Evolutionary conservation across 2,113 vertebrate genomes (phyloP).

Genomic region (Carettochelys insculpta): DNA sequence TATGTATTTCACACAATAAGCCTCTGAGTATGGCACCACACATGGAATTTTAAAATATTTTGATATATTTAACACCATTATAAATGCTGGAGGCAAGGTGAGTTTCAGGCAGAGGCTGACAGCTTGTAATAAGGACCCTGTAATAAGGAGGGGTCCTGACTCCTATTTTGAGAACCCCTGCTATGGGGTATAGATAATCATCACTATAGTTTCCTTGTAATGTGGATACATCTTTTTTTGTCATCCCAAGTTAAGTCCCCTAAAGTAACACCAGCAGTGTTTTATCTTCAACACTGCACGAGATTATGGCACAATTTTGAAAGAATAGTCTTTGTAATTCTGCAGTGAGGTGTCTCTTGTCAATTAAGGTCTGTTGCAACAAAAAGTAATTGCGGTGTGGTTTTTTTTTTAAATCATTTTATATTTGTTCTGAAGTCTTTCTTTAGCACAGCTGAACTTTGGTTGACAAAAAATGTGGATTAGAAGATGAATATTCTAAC

Average conservation of each 20-base stretch:
- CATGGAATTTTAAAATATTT: no score
- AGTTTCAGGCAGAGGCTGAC: no score
- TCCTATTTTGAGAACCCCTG: no score
- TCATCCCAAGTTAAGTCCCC: background rate
- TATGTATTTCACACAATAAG: no score
- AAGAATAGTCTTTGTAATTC: background rate
- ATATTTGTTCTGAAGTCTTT: background rate
- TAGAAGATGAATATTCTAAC: fast-evolving
- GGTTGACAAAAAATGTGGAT: background rate
- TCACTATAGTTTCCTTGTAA: background rate
- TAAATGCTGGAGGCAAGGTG: no score
- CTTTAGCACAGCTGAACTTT: background rate
- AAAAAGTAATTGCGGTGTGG: fast-evolving
- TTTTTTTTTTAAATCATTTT: background rate
- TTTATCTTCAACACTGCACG: background rate
- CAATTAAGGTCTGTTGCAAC: background rate
- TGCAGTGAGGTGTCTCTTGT: background rate
- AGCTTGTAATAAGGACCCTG: no score
- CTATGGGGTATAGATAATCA: background rate
- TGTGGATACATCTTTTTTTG: background rate
- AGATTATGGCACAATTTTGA: background rate
- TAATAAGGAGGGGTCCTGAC: no score
- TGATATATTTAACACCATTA: no score
- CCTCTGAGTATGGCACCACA: no score
- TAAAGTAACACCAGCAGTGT: background rate